phyloP scores from a whole-genome alignment of 2,888 invertebrate species.

The Dynastes grantii region DNA sequence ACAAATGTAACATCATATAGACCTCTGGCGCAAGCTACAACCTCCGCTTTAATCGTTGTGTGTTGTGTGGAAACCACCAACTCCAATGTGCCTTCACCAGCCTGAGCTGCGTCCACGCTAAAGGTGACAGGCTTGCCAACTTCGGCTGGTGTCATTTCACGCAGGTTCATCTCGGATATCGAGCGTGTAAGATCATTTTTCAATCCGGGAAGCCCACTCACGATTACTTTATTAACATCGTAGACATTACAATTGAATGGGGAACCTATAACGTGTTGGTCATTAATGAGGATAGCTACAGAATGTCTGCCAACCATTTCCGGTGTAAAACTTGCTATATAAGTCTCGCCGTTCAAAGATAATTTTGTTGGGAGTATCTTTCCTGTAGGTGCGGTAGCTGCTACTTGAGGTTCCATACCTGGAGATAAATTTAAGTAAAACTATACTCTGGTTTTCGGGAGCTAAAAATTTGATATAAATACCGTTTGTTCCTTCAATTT shows the following conservation, averaged over 20 bases:
- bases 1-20: slow-evolving; percentile 94
- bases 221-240: slow-evolving; percentile 87
- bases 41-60: slow-evolving; percentile 88
- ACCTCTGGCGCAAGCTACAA: slow-evolving; percentile 91
- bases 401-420: slow-evolving; percentile 79
- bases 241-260: slow-evolving; percentile 96
- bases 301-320: slow-evolving; percentile 91
- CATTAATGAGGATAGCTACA: slow-evolving; percentile 86
- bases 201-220: slow-evolving; percentile 75
- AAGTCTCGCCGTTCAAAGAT: slow-evolving; percentile 78
- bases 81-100: slow-evolving; percentile 94
- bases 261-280: slow-evolving; percentile 90
- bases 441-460: background rate
- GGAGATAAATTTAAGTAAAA: background rate
- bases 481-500: slow-evolving; percentile 73
- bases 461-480: slow-evolving; percentile 21
- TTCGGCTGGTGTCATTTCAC: slow-evolving; percentile 72
- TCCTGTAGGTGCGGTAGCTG: slow-evolving; percentile 89
- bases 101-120: slow-evolving; percentile 95
- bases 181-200: slow-evolving; percentile 64
- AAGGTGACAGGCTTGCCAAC: slow-evolving; percentile 92
- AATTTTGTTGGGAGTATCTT: slow-evolving; percentile 84
- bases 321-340: slow-evolving; percentile 86
- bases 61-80: slow-evolving; percentile 92
- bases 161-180: slow-evolving; percentile 67